A percentile compares a stretch with the other conserved stretches of the same genome.
Conservation (phyloP, 2,113 vertebrate genomes). For the Pteronura brasiliensis region DNA sequence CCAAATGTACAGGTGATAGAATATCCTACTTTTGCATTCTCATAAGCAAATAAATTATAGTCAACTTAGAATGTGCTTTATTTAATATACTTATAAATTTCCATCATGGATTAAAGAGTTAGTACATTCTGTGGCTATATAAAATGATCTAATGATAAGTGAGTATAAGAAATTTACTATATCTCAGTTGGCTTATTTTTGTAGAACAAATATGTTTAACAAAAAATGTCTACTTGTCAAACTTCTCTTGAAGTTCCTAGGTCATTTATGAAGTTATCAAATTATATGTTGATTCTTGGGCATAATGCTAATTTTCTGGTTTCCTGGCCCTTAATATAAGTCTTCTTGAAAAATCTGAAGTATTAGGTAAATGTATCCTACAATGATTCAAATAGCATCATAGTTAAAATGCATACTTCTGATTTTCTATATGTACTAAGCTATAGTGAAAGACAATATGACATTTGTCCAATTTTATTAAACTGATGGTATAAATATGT, state of each 20-base stretch:
- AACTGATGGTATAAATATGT: background rate
- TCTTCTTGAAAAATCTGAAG: background rate
- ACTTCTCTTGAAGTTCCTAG: background rate
- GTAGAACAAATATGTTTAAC: background rate
- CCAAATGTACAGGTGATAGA: background rate
- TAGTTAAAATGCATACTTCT: background rate
- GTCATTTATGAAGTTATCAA: slow-evolving; percentile 12
- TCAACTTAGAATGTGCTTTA: background rate
- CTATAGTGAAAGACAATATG: background rate
- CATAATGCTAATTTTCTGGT: background rate
- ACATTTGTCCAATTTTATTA: background rate
- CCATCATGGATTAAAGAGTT: background rate
- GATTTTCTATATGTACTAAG: background rate
- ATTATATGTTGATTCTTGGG: background rate
- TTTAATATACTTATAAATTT: background rate
- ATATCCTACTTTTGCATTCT: background rate
- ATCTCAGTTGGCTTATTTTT: background rate
- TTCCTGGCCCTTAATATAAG: background rate
- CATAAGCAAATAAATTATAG: background rate
- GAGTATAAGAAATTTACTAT: background rate
- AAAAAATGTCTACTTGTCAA: background rate
- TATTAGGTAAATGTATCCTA: background rate
- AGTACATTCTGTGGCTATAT: background rate
- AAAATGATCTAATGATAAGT: background rate
- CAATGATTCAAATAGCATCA: background rate